Conservation (phyloP, 2,797 vertebrate species). For the Somateria mollissima region DNA sequence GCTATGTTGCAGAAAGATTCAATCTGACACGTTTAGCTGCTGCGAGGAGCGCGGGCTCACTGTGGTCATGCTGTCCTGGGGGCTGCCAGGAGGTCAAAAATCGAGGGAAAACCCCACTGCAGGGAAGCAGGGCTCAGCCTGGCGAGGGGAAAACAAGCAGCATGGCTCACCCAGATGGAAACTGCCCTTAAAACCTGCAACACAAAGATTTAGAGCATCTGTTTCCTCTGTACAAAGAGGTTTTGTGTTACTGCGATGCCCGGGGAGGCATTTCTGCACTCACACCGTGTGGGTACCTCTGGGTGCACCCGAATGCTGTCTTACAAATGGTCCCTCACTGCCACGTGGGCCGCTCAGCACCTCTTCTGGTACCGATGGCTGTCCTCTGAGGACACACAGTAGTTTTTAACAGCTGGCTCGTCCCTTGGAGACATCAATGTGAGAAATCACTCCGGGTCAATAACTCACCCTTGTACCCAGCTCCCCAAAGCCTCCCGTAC, state of each 20-base stretch:
- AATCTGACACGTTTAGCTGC: neutral
- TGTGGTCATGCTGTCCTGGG: neutral
- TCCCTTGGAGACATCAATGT: neutral
- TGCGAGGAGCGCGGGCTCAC: neutral
- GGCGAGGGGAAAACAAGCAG: neutral
- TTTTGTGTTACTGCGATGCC: neutral
- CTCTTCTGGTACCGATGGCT: neutral
- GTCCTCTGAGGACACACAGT: neutral
- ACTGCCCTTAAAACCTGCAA: neutral
- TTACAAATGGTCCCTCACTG: neutral
- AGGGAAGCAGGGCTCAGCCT: neutral
- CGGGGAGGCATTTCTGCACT: neutral
- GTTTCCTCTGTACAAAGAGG: neutral
- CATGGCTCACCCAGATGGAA: neutral
- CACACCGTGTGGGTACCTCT: neutral
- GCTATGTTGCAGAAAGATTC: neutral
- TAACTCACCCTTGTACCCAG: neutral
- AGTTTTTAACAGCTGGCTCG: neutral
- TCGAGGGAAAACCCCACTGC: neutral
- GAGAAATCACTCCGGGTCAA: neutral
- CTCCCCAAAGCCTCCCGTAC: neutral
- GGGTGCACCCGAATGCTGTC: fast-evolving
- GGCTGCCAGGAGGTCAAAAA: neutral
- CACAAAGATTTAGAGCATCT: fast-evolving
- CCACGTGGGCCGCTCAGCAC: neutral